Base-by-base conservation (phyloP, 2,888 invertebrate genomes). In the Nomada fabriciana region DNA sequence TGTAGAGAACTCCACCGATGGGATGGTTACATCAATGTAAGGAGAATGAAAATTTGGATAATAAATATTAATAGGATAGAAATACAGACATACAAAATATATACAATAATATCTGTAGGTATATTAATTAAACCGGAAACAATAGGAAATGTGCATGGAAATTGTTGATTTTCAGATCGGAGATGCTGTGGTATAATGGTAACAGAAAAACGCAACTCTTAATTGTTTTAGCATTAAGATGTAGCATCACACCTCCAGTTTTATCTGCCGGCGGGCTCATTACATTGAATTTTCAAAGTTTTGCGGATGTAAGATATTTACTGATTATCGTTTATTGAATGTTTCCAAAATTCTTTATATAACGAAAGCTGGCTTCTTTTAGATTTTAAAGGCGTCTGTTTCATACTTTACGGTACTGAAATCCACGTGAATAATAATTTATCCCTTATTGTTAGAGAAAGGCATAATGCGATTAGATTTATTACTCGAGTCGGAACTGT, bases 201-300 rank as follows among this genome's bases (percentile, higher is more conserved):
- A 57, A 59, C 18, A 25, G 7, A n/a, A 55, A 11, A 20, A 70
- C 61, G 7, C 70, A 70, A 15, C 0, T n/a, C 11, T 42, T 76
- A 18, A 61, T 23, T 10, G 0, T 61, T 7, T 25, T 70, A 1
- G 61, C 13, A 23, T n/a, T 74, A 13, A 59, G 74, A 29, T 50
- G 20, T 11, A 7, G n/a, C 1, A 4, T 74, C 47, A 23, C 13
- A 11, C 18, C 67, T 7, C 67, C 59, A 15, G 23, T 10, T 42
- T 18, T 75, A 29, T 61, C 75, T 9, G 75, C 75, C 18, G 75
- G 75, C 15, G 61, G 75, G 9, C 18, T 69, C 2, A 43, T 75
- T 29, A 25, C 55, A 0, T 15, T 64, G 64, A 73, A 64, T 20
- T 29, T 73, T 55, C 1, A 13, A 20, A 64, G 42, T 13, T 64